phyloP scores from a whole-genome alignment of 2,888 invertebrate species.

The Vannuccia rotundouncinata region DNA sequence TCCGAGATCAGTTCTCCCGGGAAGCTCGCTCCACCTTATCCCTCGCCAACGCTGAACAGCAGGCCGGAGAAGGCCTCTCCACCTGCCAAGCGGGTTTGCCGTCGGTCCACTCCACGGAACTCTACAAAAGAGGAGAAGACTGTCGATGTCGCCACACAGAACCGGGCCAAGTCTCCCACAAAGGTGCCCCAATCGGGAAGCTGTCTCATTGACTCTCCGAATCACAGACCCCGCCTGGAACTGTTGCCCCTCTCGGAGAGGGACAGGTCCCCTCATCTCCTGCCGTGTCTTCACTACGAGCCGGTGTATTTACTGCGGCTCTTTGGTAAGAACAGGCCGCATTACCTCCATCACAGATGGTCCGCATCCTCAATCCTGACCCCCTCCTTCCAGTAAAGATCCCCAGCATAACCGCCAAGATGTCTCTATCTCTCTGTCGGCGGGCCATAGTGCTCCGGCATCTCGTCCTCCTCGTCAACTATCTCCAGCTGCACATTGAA shows the following conservation, averaged over 20 bases:
- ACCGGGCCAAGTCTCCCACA: neutral
- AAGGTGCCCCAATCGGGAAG: neutral
- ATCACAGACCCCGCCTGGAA: neutral
- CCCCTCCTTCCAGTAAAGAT: neutral
- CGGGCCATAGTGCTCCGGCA: neutral
- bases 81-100: neutral
- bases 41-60: too few species aligned
- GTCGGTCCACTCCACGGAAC: neutral
- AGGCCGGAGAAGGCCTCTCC: too few species aligned
- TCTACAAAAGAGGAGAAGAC: neutral
- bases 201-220: neutral
- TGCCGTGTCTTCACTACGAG: neutral
- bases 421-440: neutral
- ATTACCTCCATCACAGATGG: too few species aligned
- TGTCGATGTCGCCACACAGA: neutral
- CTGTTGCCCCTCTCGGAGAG: neutral
- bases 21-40: neutral
- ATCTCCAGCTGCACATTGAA: neutral
- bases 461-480: neutral
- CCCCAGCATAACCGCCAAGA: neutral
- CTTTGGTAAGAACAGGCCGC: constrained; percentile 5
- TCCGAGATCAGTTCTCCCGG: neutral
- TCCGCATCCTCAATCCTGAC: neutral
- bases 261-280: neutral
- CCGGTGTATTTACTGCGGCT: neutral